phyloP scores from a whole-genome alignment of 2,888 invertebrate species.

The Ferdinandea cuprea region DNA sequence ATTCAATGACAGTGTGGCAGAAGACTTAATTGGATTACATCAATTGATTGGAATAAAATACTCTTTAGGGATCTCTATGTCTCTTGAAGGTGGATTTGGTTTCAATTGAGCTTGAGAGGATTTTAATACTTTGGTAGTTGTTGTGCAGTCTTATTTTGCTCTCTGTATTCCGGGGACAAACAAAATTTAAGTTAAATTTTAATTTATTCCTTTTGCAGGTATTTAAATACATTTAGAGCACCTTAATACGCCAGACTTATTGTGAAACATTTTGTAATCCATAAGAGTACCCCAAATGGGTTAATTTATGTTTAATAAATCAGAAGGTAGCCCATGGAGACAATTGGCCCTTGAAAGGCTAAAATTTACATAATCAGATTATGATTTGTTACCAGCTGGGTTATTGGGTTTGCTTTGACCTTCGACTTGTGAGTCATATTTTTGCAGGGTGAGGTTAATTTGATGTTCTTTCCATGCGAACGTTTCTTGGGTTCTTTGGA shows the following conservation, averaged over 20 bases:
- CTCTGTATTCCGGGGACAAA: not conserved
- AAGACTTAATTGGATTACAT: conserved; percentile 72
- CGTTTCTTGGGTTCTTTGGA: too few species aligned
- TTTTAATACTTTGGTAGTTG: conserved; percentile 58
- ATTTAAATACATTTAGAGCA: not conserved
- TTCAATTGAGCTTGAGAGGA: conserved; percentile 65
- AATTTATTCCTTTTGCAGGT: conserved; percentile 24
- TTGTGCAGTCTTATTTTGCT: too few species aligned
- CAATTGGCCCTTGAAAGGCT: not conserved
- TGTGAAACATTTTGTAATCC: conserved; percentile 1
- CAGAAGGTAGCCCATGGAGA: not conserved
- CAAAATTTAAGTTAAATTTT: conserved; percentile 21
- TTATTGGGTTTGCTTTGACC: not conserved
- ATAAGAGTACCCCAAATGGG: not conserved
- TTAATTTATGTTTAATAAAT: not conserved
- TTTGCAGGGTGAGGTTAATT: too few species aligned
- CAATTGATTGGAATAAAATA: conserved; percentile 74
- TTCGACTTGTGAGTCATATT: too few species aligned
- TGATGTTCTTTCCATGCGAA: too few species aligned
- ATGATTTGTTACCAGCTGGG: not conserved
- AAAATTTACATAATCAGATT: not conserved
- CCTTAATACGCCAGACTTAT: not conserved
- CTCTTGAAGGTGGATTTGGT: conserved; percentile 47
- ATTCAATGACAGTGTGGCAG: conserved; percentile 51
- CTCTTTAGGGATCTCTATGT: conserved; percentile 35